These are phyloP conservation scores for Drosophila parabipectinata DNA, from an alignment of 1,140 invertebrate genomes.

Conservation along the genomic window DNA sequence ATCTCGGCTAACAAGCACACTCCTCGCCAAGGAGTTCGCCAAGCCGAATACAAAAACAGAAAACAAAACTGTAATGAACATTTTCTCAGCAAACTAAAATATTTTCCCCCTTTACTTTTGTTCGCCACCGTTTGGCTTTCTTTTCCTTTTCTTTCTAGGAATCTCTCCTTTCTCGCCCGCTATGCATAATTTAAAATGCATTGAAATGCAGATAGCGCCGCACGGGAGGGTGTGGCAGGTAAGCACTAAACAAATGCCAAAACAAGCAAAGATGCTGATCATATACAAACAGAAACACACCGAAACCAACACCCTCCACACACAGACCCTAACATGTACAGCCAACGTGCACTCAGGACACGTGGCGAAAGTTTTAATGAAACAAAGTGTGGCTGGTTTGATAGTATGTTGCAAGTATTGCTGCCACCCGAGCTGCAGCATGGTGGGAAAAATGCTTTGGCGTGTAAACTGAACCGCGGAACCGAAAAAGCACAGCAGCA, in stretches of 20 bases:
- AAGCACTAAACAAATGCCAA: slow-evolving; percentile 70
- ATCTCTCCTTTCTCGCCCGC: slow-evolving; percentile 6
- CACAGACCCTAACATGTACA: slow-evolving; percentile 8
- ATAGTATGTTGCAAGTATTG: slow-evolving; percentile 16
- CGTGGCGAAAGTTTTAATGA: slow-evolving; percentile 77
- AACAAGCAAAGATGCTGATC: slow-evolving; percentile 72
- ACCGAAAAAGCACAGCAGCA: slow-evolving; percentile 28
- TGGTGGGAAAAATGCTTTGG: slow-evolving; percentile 47
- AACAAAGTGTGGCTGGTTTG: slow-evolving; percentile 61
- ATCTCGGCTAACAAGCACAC: slow-evolving; percentile 68
- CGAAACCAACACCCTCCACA: not conserved
- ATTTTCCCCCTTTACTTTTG: slow-evolving; percentile 19
- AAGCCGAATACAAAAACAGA: slow-evolving; percentile 22
- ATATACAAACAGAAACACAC: slow-evolving; percentile 46
- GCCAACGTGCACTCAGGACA: slow-evolving; percentile 39
- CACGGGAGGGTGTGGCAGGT: slow-evolving; percentile 13
- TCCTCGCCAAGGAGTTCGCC: slow-evolving; percentile 42
- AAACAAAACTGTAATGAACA: slow-evolving; percentile 64
- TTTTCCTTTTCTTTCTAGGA: slow-evolving; percentile 4
- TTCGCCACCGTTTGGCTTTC: slow-evolving; percentile 13
- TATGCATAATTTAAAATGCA: slow-evolving; percentile 73
- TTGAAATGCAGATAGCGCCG: slow-evolving; percentile 60
- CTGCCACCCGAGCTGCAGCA: slow-evolving; percentile 4
- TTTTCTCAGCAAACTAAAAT: slow-evolving; percentile 43
- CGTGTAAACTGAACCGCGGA: slow-evolving; percentile 69